Base-by-base conservation (phyloP, 1,140 invertebrate species). In the Ptiloglossa arizonensis region DNA sequence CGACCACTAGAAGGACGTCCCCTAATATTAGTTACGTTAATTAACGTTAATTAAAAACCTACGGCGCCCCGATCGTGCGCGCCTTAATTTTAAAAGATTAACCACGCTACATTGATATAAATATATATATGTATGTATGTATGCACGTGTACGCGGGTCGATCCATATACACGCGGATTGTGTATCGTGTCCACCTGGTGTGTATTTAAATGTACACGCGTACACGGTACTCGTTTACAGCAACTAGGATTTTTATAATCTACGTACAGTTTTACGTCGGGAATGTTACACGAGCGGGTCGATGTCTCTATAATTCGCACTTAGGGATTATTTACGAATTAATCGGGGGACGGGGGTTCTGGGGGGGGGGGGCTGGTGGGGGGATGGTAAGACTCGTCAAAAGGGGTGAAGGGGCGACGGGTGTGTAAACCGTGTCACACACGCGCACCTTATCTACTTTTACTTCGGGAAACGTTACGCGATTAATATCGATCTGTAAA, bases 401-500 rank as follows among this genome's bases (percentile, higher is more conserved):
- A 66, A 38, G 41, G 52, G 57, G 22, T n/a, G 9, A n/a, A 8
- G 35, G 24, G 32, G 15, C 0, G 41, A 15, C 27, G 56, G 44
- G 38, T 73, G 46, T 60, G n/a, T n/a, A n/a, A 52, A 56, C 52
- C 38, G 54, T 59, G 54, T 27, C n/a, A n/a, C n/a, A n/a, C n/a
- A n/a, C n/a, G n/a, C 52, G 29, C 52, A 41, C 56, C 17, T 54
- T 66, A n/a, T 64, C 48, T 32, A 19, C 54, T 44, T n/a, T n/a
- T 67, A 35, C 9, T 41, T 41, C 32, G 24, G 64, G 50, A 46
- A 35, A 59, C 52, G 46, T 84, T 85, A 73, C 52, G n/a, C 80
- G 81, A 50, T 64, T 87, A 85, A 89, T 89, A 86, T 88, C 85
- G 84, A 88, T 88, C 62, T 80, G 81, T 83, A 86, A n/a, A 86